A percentile compares a stretch with the other conserved stretches of the same genome.
phyloP scores from a whole-genome alignment of 2,113 vertebrate genomes.

The Neodontobutis hainanensis region DNA sequence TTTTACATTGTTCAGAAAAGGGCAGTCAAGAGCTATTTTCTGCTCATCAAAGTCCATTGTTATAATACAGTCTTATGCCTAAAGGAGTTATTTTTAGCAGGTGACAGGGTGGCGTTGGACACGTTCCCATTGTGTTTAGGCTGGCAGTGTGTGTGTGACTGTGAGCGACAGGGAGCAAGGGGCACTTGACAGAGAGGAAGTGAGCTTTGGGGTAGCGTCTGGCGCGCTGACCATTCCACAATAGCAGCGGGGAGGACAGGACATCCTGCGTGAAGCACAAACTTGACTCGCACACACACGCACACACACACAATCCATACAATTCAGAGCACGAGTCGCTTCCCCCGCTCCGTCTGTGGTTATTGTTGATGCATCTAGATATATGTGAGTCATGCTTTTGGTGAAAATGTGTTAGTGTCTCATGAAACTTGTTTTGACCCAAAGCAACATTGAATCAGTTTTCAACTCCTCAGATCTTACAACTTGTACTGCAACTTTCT shows the following conservation, averaged over 20 bases:
- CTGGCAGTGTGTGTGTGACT: slow-evolving; percentile 48
- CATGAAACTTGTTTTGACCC: no score
- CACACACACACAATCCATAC: neutral
- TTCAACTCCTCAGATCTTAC: no score
- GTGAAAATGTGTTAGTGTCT: slow-evolving; percentile 22
- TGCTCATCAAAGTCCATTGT: slow-evolving; percentile 68
- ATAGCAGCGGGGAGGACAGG: slow-evolving; percentile 75
- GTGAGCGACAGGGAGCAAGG: slow-evolving; percentile 19
- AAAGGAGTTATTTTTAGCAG: slow-evolving; percentile 70
- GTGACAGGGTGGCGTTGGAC: slow-evolving; percentile 56
- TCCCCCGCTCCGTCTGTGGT: slow-evolving; percentile 14
- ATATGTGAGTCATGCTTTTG: slow-evolving; percentile 18
- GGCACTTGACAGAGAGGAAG: slow-evolving; percentile 71
- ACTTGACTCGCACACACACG: slow-evolving; percentile 23
- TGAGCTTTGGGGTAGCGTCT: slow-evolving; percentile 68
- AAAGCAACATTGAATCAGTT: no score
- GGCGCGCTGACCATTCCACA: slow-evolving; percentile 63
- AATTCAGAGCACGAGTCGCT: slow-evolving; percentile 27
- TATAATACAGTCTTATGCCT: slow-evolving; percentile 46
- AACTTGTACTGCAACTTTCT: no score
- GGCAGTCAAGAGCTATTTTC: slow-evolving; percentile 38
- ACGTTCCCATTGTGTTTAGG: slow-evolving; percentile 66
- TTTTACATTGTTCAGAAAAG: slow-evolving; percentile 15
- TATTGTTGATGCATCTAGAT: slow-evolving; percentile 22
- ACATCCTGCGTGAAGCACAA: slow-evolving; percentile 72